Base-by-base conservation (phyloP, 2,113 vertebrate species). In the Terrapene triunguis region DNA sequence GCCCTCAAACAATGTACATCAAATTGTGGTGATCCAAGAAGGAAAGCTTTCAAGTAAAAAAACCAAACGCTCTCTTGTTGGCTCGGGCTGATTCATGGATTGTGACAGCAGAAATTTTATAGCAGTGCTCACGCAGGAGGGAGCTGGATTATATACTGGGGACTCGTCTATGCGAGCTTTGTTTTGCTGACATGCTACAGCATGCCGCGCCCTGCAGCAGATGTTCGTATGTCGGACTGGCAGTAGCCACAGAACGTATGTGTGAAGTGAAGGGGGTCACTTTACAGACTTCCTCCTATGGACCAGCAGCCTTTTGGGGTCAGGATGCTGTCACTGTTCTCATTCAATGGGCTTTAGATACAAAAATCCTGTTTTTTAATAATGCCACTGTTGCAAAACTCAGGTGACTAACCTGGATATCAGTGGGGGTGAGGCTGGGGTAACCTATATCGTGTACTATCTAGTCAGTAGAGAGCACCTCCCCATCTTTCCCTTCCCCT, bases 261-360 rank as follows among this genome's bases (percentile, higher is more conserved):
- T 65, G 32, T 65, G 32, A 10, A 10, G 10, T 55, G 54, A 55
- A 25, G 54, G 24, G 22, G 24, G 54, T 55, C 54, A 11, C 54
- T 42, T 54, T 54, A 53, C 62, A 82, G 62, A 47, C 62, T 47
- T n/a, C 17, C 82, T 62, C 17, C 17, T 85, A 24, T 25, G 81
- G 47, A 62, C 81, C 29, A 8, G 8, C 4, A 0, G 0, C 27
- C 14, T 65, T 65, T 65, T 3, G 6, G 62, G 62, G 13, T 13
- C 6, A 65, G 62, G 14, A 14, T 35, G 32, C 62, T 65, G 16
- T 35, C 32, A 35, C 62, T 65, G 32, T 32, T 35, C 32, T 29
- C 32, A 35, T 10, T 16, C 62, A 35, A 35, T 65, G 62, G 62
- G 62, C 62, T 65, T 65, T 65, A 65, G 5, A 65, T 35, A 35